These are phyloP conservation scores for Todus mexicanus DNA, from an alignment of 2,797 vertebrate species.

Conservation along the genomic window DNA sequence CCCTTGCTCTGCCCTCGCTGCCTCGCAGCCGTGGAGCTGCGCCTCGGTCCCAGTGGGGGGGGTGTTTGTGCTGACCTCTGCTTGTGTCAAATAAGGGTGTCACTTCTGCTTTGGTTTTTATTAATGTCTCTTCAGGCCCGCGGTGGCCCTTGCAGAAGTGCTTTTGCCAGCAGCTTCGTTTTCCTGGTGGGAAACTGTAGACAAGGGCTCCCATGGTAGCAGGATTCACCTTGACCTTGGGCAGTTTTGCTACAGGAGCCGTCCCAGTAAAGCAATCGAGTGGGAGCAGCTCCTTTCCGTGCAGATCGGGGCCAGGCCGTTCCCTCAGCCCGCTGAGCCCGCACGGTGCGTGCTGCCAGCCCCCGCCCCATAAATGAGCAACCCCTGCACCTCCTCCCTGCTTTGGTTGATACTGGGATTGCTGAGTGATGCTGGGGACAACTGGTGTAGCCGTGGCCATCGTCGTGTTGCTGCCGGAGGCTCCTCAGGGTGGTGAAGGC, in stretches of 20 bases:
- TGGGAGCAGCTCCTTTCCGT: not conserved
- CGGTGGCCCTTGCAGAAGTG: not conserved
- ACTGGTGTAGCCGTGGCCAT: not conserved
- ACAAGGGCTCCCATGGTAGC: not conserved
- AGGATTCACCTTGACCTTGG: slow-evolving; percentile 29
- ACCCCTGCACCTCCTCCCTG: not conserved
- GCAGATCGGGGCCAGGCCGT: fast-evolving
- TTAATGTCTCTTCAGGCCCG: not conserved
- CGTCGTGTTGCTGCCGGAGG: not conserved
- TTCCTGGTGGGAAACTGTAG: not conserved
- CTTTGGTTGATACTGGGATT: fast-evolving
- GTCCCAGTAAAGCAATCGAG: not conserved
- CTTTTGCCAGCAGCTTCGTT: slow-evolving; percentile 27
- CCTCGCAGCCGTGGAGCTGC: fast-evolving
- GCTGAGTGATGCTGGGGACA: not conserved
- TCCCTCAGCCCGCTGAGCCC: fast-evolving
- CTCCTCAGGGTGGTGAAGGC: not conserved
- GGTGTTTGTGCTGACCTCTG: not conserved
- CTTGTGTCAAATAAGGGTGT: not conserved
- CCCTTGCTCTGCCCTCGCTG: not conserved
- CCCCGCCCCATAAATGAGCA: not conserved
- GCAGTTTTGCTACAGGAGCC: not conserved
- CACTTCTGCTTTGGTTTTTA: not conserved
- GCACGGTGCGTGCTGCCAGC: fast-evolving
- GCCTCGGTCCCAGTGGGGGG: not conserved